Evolutionary conservation across 2,113 vertebrate species (phyloP), one percentile per base, ranked within the genome.

Genomic region (Panthera leo): DNA sequence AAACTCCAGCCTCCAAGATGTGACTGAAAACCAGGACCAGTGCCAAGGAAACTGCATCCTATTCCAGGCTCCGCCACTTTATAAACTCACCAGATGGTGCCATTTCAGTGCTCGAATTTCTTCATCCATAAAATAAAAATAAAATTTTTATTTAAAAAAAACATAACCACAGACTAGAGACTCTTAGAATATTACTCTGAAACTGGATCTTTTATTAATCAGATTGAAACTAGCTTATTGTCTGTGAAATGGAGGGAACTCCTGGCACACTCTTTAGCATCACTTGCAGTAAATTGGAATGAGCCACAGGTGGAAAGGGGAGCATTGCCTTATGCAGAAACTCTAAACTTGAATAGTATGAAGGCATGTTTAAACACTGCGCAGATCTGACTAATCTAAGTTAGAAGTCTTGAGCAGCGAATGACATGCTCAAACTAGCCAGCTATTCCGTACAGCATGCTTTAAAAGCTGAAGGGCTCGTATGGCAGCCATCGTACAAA

Each of bases 81-180:
- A 85, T 82, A 70, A 76, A n/a, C 45, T 23, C 76, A 85, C 34
- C 48, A 89, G 75, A 73, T 84, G 68, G 68, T 84, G 63, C 68
- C 85, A 91, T 76, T 89, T 96, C 7, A 25, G 25, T 19, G 15
- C 67, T 93, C 78, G 39, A 1, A 36, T 93, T 80, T 65, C 53
- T 58, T 88, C 27, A 73, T 51, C 68, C 53, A 94, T 93, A 75
- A 96, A 82, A 76, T 16, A 91, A 48, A 91, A 96, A 93, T 87
- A 36, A 92, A 93, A 39, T 34, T 39, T 27, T 29, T 89, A 78
- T 73, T 34, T 6, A 23, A 16, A 23, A 53, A 45, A 88, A 36
- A 1, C 23, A 61, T 45, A 23, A 53, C 39, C 16, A n/a, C n/a
- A 65, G 16, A 18, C 55, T 73, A 48, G 1, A 29, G 18, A 78